phyloP scores from a whole-genome alignment of 2,797 vertebrate genomes.

The Apodemus agrarius region DNA sequence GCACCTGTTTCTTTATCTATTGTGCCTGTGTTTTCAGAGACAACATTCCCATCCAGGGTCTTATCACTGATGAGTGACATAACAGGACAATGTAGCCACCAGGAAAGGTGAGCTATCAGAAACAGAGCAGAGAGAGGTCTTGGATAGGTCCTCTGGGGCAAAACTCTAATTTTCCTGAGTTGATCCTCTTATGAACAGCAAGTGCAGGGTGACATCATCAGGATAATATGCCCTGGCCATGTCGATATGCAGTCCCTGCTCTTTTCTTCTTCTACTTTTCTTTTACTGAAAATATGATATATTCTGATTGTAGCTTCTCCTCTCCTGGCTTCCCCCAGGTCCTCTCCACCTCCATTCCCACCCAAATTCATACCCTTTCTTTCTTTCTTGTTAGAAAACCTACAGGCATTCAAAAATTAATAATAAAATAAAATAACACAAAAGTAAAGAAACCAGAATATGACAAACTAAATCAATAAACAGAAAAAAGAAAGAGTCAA shows the following conservation, averaged over 20 bases:
- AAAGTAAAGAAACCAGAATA: neutral
- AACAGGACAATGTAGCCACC: neutral
- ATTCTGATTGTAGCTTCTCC: neutral
- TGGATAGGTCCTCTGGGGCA: neutral
- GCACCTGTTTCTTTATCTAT: constrained; percentile 13
- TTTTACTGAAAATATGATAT: neutral
- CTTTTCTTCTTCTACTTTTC: neutral
- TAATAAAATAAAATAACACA: neutral
- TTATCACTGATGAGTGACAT: neutral
- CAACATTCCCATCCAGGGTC: neutral
- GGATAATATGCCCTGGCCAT: neutral
- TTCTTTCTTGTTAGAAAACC: neutral
- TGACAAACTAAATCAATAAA: neutral
- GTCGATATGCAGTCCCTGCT: neutral
- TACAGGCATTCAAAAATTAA: neutral
- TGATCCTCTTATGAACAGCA: constrained; percentile 31
- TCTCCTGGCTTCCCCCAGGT: neutral
- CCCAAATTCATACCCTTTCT: neutral
- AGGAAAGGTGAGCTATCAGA: neutral
- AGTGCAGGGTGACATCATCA: too few relatives aligned
- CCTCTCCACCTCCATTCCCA: neutral
- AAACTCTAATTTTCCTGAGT: neutral
- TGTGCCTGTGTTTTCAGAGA: constrained; percentile 10
- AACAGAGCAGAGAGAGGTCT: constrained; percentile 3
- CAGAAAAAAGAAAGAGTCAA: neutral